phyloP scores from a whole-genome alignment of 2,113 vertebrate genomes.

The Castor canadensis region DNA sequence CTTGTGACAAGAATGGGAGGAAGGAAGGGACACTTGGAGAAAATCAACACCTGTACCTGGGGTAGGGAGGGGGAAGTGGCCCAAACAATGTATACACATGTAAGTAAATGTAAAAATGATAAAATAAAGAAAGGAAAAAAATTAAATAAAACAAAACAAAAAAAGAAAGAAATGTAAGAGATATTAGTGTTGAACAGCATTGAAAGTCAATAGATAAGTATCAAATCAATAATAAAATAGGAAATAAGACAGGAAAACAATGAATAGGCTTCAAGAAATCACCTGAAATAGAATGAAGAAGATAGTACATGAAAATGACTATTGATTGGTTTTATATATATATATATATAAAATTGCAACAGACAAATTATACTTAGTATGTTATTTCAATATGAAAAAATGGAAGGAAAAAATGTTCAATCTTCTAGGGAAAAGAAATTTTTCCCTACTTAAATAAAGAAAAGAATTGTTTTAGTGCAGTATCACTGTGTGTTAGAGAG shows the following conservation, averaged over 20 bases:
- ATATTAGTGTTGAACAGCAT: background rate
- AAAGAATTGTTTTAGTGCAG: background rate
- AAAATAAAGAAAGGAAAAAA: too few relatives aligned
- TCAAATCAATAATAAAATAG: background rate
- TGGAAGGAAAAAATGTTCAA: background rate
- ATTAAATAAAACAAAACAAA: too few relatives aligned
- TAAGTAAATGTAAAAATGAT: too few relatives aligned
- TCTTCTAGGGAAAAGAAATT: background rate
- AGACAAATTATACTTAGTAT: background rate
- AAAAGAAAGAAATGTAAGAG: background rate
- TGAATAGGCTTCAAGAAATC: background rate
- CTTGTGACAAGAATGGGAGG: too few relatives aligned
- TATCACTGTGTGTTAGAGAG: background rate
- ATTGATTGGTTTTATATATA: background rate
- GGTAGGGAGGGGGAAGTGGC: too few relatives aligned
- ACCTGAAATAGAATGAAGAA: background rate
- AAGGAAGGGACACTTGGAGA: too few relatives aligned
- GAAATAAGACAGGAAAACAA: background rate
- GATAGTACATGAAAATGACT: background rate
- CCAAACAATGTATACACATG: too few relatives aligned
- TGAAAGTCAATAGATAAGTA: background rate
- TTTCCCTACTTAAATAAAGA: background rate
- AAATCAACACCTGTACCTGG: too few relatives aligned
- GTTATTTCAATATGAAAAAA: background rate
- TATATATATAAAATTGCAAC: too few relatives aligned